These are phyloP conservation scores for Saccopteryx leptura DNA, from an alignment of 2,113 vertebrate genomes.

Conservation along the genomic window DNA sequence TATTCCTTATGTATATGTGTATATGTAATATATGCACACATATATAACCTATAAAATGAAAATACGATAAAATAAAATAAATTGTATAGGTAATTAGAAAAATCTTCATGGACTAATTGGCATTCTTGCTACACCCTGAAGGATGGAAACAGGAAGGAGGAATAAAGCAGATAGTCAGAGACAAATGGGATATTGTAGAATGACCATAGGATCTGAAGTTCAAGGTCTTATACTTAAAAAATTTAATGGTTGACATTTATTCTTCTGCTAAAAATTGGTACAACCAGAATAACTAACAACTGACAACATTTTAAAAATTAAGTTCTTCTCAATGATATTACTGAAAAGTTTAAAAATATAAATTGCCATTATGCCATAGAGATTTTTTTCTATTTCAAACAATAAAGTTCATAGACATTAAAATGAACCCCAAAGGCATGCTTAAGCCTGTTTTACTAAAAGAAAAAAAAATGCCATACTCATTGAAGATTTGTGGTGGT, in stretches of 20 bases:
- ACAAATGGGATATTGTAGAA: background rate
- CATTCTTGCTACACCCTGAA: background rate
- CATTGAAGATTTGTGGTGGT: background rate
- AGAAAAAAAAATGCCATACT: background rate
- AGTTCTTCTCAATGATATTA: slow-evolving; percentile 26
- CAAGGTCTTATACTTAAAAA: background rate
- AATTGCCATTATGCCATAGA: background rate
- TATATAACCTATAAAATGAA: background rate
- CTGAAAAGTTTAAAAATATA: background rate
- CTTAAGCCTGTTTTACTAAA: slow-evolving; percentile 27
- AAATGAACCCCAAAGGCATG: background rate
- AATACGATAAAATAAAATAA: slow-evolving; percentile 15
- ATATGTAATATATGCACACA: background rate
- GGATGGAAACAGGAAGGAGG: background rate
- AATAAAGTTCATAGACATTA: background rate
- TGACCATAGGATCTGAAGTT: background rate
- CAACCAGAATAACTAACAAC: background rate
- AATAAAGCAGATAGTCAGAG: slow-evolving; percentile 1
- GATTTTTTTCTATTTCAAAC: background rate
- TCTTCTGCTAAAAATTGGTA: slow-evolving; percentile 37
- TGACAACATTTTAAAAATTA: background rate
- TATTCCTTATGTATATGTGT: background rate
- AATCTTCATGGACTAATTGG: background rate
- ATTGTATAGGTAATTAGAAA: background rate
- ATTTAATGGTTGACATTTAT: background rate